These are phyloP conservation scores for Endomychus coccineus DNA, from an alignment of 2,888 invertebrate species.

Conservation along the genomic window DNA sequence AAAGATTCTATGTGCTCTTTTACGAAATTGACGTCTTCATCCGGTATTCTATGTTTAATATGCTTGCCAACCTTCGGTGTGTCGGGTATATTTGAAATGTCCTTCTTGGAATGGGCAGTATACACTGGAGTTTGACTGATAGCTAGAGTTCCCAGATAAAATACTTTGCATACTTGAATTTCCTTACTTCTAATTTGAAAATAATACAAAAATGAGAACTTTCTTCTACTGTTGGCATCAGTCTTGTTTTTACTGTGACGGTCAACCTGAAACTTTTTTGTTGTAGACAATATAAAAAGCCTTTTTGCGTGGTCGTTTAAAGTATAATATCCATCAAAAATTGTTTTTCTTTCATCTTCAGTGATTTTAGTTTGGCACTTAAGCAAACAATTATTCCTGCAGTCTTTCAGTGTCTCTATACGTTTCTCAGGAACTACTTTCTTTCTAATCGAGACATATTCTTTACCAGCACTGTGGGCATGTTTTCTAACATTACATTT, in stretches of 20 bases:
- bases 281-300: conserved; percentile 1
- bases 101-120: conserved; percentile 14
- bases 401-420: conserved; percentile 3
- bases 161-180: conserved; percentile 18
- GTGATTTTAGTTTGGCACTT: conserved; percentile 1
- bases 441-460: conserved; percentile 5
- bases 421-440: neutral
- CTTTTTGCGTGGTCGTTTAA: neutral
- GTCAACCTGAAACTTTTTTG: neutral
- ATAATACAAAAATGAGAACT: conserved; percentile 6
- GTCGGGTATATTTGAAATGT: conserved; percentile 7
- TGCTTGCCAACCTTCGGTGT: neutral
- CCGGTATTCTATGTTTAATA: neutral
- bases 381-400: conserved; percentile 2
- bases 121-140: conserved; percentile 17
- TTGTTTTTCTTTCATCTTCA: conserved; percentile 1
- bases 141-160: conserved; percentile 15
- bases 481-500: conserved; percentile 1
- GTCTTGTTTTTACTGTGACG: conserved; percentile 14
- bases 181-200: conserved; percentile 12
- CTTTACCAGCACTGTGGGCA: neutral
- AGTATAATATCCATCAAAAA: conserved; percentile 1
- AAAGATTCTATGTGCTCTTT: neutral
- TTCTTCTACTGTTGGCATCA: conserved; percentile 17
- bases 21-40: conserved; percentile 1